Base-by-base conservation (phyloP, 2,888 invertebrate species). In the Ganaspis brasiliensis region DNA sequence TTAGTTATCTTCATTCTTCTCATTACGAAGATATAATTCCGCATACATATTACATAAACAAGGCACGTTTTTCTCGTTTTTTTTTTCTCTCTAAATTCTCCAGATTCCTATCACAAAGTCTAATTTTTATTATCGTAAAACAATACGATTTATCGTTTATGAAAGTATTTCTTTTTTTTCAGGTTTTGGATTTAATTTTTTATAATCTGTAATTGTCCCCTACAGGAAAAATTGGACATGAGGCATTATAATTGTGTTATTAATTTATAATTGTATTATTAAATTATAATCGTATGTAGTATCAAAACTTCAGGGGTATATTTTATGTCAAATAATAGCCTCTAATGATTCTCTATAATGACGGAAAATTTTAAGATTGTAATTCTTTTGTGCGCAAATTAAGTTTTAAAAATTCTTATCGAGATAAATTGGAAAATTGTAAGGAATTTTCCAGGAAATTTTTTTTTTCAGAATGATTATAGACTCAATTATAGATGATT, bases 21-120 rank as follows among this genome's bases (percentile, higher is more conserved):
- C 37, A 45, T 21, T 63, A 37, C 24, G 63, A 37, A 35, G 21
- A 63, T 40, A 63, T 21, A 40, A 24, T 40, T 37, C 21, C 2
- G 14, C 67, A 63, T 63, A 14, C 35, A 24, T 67, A 67, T 45
- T 67, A 67, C 45, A 45, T 67, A 45, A 67, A 45, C 21, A 14
- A 14, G 14, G n/a, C 40, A 9, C 21, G n/a, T 67, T 67, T 67
- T 67, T 67, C 14, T 40, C n/a, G 21, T 24, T 40, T 45, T 67
- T 63, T 63, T 19, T 19, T 35, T 21, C n/a, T n/a, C n/a, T 19
- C 5, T 1, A 52, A 52, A 52, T 52, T 52, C 19, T 52, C n/a
- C 52, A 6, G 16, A n/a, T 16, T 5, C 9, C 16, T 52, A 52
- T 52, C 52, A 8, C 5, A 16, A 19, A 52, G 9, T 52, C 16